Evolutionary conservation across 2,888 invertebrate species (phyloP), one percentile per base, ranked within the genome.

Genomic region (Clistopyga incitator): DNA sequence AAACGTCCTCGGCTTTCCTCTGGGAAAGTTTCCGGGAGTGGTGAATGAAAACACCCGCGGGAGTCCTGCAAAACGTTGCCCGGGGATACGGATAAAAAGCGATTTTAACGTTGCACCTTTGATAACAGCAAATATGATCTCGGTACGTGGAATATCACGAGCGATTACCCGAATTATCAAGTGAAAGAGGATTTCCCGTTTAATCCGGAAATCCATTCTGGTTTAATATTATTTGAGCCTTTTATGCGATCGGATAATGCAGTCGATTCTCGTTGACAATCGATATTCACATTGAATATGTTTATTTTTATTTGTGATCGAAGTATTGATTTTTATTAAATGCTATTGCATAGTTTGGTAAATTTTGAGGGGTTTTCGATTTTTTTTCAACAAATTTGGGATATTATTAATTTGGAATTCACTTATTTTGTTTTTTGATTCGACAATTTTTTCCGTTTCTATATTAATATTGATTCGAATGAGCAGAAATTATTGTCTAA

Each of bases 21-120:
- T 10, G 20, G 72, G 72, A 83, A 83, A 83, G 72, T 83, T 83
- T 80, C 68, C 23, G 25, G 67, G 34, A 11, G 29, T 67, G 52
- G 54, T 68, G 79, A 77, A 83, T 80, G 72, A 80, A 83, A 83
- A 80, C 76, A 80, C 76, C 67, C 71, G 47, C 50, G 61, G 74
- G 74, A 50, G 34, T 10, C 47, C 3, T 29, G 50, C 52, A 15
- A 34, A 50, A 50, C 50, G 47, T 59, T 20, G 15, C 47, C 45
- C 47, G 13, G 61, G 23, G 38, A 38, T 47, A n/a, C 34, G 42
- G 15, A 50, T 18, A 29, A 29, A 15, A 25, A 56, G 13, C 11
- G 25, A 56, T 29, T 59, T 34, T 59, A 29, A 59, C n/a, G 2
- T 13, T 13, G 34, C 34, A 34, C 61, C 13, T 56, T 25, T 61